These are phyloP conservation scores for Salminus brasiliensis DNA, from an alignment of 2,113 vertebrate species.

Conservation along the genomic window DNA sequence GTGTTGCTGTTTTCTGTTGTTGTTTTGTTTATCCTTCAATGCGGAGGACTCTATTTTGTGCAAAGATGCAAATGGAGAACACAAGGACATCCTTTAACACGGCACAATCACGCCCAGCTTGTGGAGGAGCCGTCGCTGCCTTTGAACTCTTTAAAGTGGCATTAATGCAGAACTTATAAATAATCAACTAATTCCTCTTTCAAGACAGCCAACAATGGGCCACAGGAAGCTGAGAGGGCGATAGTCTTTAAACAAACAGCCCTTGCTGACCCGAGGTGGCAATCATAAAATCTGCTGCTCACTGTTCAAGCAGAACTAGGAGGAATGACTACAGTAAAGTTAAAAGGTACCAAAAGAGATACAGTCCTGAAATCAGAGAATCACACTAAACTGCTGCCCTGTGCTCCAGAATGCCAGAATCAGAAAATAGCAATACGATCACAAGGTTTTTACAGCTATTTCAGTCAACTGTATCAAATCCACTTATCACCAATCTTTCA, in stretches of 20 bases:
- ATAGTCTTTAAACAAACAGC: constrained; percentile 50
- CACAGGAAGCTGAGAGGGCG: constrained; percentile 56
- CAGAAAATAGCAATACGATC: background rate
- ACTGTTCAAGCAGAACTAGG: background rate
- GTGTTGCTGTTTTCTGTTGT: constrained; percentile 71
- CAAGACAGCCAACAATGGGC: constrained; percentile 54
- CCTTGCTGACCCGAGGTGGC: constrained; percentile 13
- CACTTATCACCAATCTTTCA: background rate
- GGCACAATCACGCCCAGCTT: constrained; percentile 77
- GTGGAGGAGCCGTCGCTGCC: constrained; percentile 70
- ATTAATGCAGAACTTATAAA: constrained; percentile 82
- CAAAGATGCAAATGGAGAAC: constrained; percentile 85
- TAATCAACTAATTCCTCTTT: constrained; percentile 82
- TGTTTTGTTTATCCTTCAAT: constrained; percentile 79
- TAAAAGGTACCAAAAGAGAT: background rate
- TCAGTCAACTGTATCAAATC: background rate
- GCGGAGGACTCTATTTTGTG: constrained; percentile 87
- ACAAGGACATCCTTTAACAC: constrained; percentile 81
- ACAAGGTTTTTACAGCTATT: too few species aligned
- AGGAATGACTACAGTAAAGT: background rate
- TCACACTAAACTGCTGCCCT: background rate
- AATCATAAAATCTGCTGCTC: constrained; percentile 36
- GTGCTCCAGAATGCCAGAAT: background rate
- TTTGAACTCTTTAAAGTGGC: constrained; percentile 86
- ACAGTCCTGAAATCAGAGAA: too few species aligned